These are phyloP conservation scores for Rhamphomyia laevipes DNA, from an alignment of 2,888 invertebrate species.

Conservation along the genomic window DNA sequence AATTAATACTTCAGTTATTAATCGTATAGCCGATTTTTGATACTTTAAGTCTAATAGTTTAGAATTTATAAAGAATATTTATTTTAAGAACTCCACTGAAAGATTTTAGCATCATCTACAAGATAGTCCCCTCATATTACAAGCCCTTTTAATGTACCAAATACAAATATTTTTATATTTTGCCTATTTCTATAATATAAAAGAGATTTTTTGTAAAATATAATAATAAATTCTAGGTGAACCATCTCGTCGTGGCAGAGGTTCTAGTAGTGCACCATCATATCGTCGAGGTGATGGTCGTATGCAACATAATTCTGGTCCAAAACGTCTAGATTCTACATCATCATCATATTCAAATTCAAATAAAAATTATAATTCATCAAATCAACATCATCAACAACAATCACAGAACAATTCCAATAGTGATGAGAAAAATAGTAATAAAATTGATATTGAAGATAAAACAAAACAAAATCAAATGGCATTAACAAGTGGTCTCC, in stretches of 20 bases:
- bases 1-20: too few species aligned
- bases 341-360: slow-evolving; percentile 32
- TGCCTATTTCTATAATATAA: too few species aligned
- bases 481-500: slow-evolving; percentile 53
- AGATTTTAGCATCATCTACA: too few species aligned
- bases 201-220: too few species aligned
- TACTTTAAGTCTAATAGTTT: too few species aligned
- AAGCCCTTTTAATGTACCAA: too few species aligned
- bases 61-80: too few species aligned
- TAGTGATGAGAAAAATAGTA: not conserved
- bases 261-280: slow-evolving; percentile 39
- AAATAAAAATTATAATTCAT: not conserved
- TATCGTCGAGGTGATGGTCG: slow-evolving; percentile 36
- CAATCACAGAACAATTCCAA: slow-evolving; percentile 1
- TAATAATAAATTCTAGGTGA: slow-evolving; percentile 41
- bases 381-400: slow-evolving; percentile 1
- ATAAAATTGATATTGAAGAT: slow-evolving; percentile 34
- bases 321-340: slow-evolving; percentile 57
- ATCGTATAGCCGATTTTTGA: too few species aligned
- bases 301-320: slow-evolving; percentile 37
- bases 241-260: slow-evolving; percentile 76
- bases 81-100: too few species aligned
- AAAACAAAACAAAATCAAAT: slow-evolving; percentile 56
- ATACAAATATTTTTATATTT: too few species aligned
- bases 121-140: too few species aligned